Evolutionary conservation across 92 coral and sea anemone species (phyloP), one percentile per base, ranked within the genome.

Genomic region (Epizoanthus rinbou): DNA sequence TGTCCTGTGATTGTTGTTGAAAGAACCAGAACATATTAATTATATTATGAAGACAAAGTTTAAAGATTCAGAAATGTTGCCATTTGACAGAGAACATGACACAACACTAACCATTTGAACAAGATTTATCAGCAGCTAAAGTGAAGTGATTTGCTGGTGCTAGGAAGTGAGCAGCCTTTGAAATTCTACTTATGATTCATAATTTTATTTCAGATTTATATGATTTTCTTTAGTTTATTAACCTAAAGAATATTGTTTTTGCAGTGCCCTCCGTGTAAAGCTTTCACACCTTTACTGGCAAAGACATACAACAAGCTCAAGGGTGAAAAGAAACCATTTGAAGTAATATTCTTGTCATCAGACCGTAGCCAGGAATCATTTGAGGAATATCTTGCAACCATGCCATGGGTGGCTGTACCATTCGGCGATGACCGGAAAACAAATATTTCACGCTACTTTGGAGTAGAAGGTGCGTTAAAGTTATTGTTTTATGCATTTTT

Each of bases 261-360:
- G 35, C 81, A 96, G 99, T 96, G 99, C 79, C 99, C 99, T 7
- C 99, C 99, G 0, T 96, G 99, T 82, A 86, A 92, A 79, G 91
- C 86, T 17, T 96, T 96, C 79, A 96, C 99, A 1, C 99, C 99
- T 22, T 50, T 63, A 57, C 75, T 96, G 63, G 78, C 86, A 24
- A 85, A 91, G 75, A 80, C 87, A 10, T 96, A 96, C 86, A 84
- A 83, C 9, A 86, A 82, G 60, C 31, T 96, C 2, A 76, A 75
- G 15, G 75, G 65, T 19, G 87, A 86, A 31, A 85, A 85, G 43
- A 88, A 94, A 65, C 84, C 86, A 5, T 96, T 96, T 66, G 99
- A 96, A 65, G 87, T 96, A 3, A 88, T 96, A 54, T 96, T 96
- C 84, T 85, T 91, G 65, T 94, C 93, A 56, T 91, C 98, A 57